Evolutionary conservation across 2,888 invertebrate species (phyloP), one percentile per base, ranked within the genome.

Genomic region (Macroteleia sp.): DNA sequence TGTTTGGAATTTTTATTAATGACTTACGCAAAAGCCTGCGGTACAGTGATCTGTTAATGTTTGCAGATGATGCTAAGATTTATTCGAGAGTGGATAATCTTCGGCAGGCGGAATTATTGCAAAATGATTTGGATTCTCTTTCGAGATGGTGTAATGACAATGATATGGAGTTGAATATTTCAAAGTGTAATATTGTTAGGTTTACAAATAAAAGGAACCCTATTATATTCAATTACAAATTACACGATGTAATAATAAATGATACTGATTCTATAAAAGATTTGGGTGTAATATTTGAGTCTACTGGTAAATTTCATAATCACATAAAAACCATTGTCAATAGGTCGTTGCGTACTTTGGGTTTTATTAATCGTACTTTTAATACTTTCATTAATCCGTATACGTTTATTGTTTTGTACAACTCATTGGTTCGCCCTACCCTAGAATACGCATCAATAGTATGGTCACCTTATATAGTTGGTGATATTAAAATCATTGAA

Each of bases 21-120:
- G 59, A 59, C 14, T 20, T 59, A 6, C 19, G 4, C 1, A 6
- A 4, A 20, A 20, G 8, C 1, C 8, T 25, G 20, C 9, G 19
- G 17, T 20, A n/a, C 5, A 14, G 34, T 14, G 20, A 34, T 1
- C 12, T 41, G 8, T 28, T 59, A n/a, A n/a, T 57, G n/a, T 59
- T 44, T 17, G 59, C 44, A 1, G 44, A 59, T 20, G 59, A 44
- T 44, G 34, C 34, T 5, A 59, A 59, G 14, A 12, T 44, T 20
- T 59, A 6, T n/a, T 34, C 8, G 20, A 20, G 2, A 34, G 10
- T 42, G 1, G n/a, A 19, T 1, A 14, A 42, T 20, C 2, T 19
- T 14, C 1, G 8, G 1, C 20, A 42, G 2, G 20, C 20, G 6
- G 9, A 20, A 1, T 12, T 16, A 1, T 6, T 36, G 6, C 36